These are phyloP conservation scores for Naja naja DNA, from an alignment of 2,113 vertebrate species.

Conservation along the genomic window DNA sequence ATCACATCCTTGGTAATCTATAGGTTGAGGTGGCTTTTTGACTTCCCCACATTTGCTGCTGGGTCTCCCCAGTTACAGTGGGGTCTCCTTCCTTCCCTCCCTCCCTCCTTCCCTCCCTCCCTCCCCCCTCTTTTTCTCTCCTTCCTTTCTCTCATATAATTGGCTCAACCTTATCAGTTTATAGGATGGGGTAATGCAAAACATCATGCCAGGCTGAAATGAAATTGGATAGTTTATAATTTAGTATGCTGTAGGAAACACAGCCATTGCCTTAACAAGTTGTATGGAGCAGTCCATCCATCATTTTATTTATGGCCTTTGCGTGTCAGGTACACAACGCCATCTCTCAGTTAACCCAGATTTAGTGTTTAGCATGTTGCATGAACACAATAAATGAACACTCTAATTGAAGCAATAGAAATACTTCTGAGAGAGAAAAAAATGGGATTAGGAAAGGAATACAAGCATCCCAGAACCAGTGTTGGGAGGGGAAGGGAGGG, in stretches of 20 bases:
- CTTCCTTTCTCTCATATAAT: background rate
- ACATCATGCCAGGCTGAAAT: background rate
- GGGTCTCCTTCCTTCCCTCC: no score
- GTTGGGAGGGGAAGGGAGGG: no score
- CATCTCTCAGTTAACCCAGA: background rate
- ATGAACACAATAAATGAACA: background rate
- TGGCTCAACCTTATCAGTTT: background rate
- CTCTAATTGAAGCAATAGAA: background rate
- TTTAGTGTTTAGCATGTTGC: background rate
- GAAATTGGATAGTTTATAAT: background rate
- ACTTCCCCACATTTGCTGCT: background rate
- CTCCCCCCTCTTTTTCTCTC: background rate
- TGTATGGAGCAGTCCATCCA: background rate
- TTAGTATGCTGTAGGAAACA: background rate
- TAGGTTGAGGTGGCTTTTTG: background rate
- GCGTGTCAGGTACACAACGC: background rate
- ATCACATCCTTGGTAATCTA: background rate
- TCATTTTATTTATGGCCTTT: background rate
- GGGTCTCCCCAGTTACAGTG: background rate
- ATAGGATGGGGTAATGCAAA: background rate
- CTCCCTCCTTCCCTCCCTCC: background rate
- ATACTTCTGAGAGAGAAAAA: background rate
- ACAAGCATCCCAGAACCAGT: background rate
- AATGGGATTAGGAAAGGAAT: background rate
- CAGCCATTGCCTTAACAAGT: background rate